Conservation (phyloP, 2,797 vertebrate genomes). For the Gephyroberyx darwinii region DNA sequence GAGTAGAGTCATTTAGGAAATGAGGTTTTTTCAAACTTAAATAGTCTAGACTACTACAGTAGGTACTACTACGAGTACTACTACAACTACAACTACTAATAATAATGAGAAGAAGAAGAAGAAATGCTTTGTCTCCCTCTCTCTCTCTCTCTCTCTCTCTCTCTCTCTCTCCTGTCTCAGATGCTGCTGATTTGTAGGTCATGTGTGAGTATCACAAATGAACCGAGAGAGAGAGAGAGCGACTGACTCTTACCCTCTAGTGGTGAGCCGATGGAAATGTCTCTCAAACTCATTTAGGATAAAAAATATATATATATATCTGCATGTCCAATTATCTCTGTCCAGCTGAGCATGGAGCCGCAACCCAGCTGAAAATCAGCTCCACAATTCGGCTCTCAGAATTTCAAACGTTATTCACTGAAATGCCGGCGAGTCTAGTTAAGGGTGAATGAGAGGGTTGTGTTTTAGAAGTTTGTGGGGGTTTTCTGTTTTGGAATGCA, state of each 20-base stretch:
- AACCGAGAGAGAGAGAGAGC: constrained; percentile 32
- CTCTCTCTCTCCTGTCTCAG: constrained; percentile 26
- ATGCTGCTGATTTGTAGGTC: constrained; percentile 68
- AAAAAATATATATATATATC: neutral
- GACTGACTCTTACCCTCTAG: constrained; percentile 68
- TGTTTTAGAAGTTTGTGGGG: constrained; percentile 8
- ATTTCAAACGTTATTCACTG: constrained; percentile 57
- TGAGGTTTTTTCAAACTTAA: too few relatives aligned
- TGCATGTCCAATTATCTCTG: constrained; percentile 59
- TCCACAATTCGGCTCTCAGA: constrained; percentile 37
- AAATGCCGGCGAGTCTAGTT: constrained; percentile 20
- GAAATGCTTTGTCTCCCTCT: constrained; percentile 13
- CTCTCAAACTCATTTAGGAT: constrained; percentile 54
- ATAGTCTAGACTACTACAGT: too few relatives aligned
- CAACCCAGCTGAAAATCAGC: constrained; percentile 63
- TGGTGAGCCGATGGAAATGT: constrained; percentile 63
- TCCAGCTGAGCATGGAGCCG: constrained; percentile 61
- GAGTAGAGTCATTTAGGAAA: neutral
- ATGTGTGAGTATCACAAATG: constrained; percentile 62
- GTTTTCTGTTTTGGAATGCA: constrained; percentile 24
- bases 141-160: constrained; percentile 24
- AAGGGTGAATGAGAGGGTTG: constrained; percentile 16
- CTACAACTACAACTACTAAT: too few relatives aligned
- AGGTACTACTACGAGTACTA: too few relatives aligned
- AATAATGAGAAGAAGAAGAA: neutral